Conservation (phyloP, 2,113 vertebrate genomes). For the Emydura subglobosa region DNA sequence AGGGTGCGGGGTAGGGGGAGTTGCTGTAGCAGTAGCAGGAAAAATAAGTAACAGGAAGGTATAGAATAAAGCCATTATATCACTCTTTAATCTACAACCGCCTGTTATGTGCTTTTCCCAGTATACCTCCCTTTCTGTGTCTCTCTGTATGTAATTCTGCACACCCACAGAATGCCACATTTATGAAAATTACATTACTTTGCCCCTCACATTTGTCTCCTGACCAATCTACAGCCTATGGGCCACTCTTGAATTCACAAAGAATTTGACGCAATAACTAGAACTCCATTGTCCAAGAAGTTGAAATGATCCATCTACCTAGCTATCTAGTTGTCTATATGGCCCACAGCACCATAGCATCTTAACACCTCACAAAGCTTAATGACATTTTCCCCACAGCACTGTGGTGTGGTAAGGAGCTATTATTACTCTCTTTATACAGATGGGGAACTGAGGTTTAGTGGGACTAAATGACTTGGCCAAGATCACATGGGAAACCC, state of each 20-base stretch:
- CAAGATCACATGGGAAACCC: background rate
- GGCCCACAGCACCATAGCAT: background rate
- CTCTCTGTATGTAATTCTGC: background rate
- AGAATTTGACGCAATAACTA: background rate
- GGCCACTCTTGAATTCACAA: background rate
- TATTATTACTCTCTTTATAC: background rate
- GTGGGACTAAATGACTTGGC: background rate
- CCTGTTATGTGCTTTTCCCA: background rate
- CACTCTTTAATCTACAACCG: background rate
- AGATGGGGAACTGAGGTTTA: background rate
- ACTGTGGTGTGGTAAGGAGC: background rate
- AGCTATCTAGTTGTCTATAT: background rate
- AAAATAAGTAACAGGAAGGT: background rate
- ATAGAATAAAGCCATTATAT: background rate
- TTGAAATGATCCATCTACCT: background rate
- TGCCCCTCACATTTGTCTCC: background rate
- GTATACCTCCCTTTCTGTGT: background rate
- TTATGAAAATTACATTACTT: no score
- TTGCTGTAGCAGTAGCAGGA: background rate
- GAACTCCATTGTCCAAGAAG: background rate
- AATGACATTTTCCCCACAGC: background rate
- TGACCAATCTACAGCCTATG: background rate
- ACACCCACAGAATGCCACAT: background rate
- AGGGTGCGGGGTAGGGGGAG: background rate
- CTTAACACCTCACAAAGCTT: background rate